These are phyloP conservation scores for Podilymbus podiceps DNA, from an alignment of 2,113 vertebrate genomes.

Conservation along the genomic window DNA sequence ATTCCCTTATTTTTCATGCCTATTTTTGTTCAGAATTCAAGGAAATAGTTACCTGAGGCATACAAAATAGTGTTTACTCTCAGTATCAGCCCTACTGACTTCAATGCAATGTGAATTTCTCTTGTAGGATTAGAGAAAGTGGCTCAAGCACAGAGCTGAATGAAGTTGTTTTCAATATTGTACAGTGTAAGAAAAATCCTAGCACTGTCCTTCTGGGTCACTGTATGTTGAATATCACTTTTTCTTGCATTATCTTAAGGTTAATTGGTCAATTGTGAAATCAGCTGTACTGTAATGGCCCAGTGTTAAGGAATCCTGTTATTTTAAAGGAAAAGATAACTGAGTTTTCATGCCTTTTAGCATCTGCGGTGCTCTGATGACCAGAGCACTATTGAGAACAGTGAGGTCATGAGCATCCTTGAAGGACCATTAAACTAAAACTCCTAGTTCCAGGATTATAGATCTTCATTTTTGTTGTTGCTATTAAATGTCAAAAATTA, in stretches of 20 bases:
- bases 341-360: not conserved
- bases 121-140: not conserved
- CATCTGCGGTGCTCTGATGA: not conserved
- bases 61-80: not conserved
- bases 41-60: not conserved
- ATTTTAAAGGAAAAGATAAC: not conserved
- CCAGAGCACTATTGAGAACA: not conserved
- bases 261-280: not conserved
- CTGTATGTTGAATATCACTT: not conserved
- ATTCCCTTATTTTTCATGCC: not conserved
- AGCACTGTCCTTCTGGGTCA: not conserved
- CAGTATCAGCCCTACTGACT: not conserved
- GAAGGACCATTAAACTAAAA: not conserved
- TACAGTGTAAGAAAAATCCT: not conserved
- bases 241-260: not conserved
- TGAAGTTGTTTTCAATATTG: not conserved
- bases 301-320: not conserved
- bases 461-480: not conserved
- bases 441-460: not conserved
- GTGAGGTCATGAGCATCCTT: not conserved
- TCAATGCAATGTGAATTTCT: not conserved
- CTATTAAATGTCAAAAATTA: not conserved
- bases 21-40: not conserved
- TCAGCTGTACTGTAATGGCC: not conserved
- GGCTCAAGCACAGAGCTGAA: not conserved